These are phyloP conservation scores for Thermophis baileyi DNA, from an alignment of 2,113 vertebrate genomes.

Conservation along the genomic window DNA sequence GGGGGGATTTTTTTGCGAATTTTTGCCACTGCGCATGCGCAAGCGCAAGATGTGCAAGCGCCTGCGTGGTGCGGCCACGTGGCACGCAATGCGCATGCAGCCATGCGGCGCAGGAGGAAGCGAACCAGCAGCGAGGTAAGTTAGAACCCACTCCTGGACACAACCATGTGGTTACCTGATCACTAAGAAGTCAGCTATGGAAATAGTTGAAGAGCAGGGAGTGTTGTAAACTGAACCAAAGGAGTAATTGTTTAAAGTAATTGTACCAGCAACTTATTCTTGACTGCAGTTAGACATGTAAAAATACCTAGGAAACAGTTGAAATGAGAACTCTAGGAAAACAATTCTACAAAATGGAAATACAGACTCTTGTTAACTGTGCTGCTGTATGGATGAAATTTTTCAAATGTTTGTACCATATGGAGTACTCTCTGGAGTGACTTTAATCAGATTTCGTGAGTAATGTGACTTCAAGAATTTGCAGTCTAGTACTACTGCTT, in stretches of 20 bases:
- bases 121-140: no score
- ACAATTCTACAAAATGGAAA: not conserved
- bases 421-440: not conserved
- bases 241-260: not conserved
- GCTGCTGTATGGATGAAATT: not conserved
- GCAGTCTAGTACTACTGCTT: constrained; percentile 63
- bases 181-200: not conserved
- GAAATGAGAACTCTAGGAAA: not conserved
- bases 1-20: no score
- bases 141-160: no score
- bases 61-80: no score
- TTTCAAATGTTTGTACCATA: not conserved
- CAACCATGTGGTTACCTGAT: not conserved
- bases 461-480: constrained; percentile 57
- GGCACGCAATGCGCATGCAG: no score
- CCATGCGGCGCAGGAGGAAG: no score
- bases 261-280: not conserved
- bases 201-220: not conserved
- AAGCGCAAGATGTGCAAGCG: no score
- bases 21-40: no score
- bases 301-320: not conserved
- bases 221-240: not conserved
- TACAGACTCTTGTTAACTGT: not conserved
- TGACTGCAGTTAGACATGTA: not conserved
- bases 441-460: constrained; percentile 70